Percentiles rank a stretch among this genome's conserved stretches.
Evolutionary conservation across 2,113 vertebrate species (phyloP).

Genomic region (Paraplagusia blochii): DNA sequence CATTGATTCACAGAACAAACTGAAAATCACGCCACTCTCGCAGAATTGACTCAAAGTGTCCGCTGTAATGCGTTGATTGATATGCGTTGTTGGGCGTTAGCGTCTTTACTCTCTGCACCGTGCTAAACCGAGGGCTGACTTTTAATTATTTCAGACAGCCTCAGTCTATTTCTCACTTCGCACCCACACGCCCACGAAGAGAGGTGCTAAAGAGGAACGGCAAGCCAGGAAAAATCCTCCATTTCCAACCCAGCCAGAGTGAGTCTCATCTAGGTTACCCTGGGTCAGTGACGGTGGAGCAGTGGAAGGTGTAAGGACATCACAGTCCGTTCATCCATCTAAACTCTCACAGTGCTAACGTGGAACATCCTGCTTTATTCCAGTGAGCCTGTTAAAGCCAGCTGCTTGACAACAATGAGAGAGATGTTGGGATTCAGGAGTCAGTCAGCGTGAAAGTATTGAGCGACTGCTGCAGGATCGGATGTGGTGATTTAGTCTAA

Average conservation of each 20-base stretch:
- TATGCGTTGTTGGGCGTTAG: background rate
- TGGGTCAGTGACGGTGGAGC: conserved; percentile 31
- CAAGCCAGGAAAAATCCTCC: conserved; percentile 30
- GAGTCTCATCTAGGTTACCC: conserved; percentile 31
- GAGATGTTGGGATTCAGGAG: conserved; percentile 66
- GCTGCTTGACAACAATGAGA: conserved; percentile 67
- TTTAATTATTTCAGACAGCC: conserved; percentile 60
- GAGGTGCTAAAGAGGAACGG: conserved; percentile 58
- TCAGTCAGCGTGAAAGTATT: conserved; percentile 59
- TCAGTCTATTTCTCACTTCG: conserved; percentile 67
- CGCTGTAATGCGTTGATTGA: conserved; percentile 3
- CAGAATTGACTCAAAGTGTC: background rate
- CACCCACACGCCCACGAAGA: conserved; percentile 53
- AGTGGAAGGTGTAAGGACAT: conserved; percentile 20
- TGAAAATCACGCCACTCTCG: background rate
- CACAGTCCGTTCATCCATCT: conserved; percentile 24
- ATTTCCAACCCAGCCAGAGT: conserved; percentile 32
- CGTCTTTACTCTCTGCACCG: conserved; percentile 8
- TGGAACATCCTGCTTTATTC: conserved; percentile 59
- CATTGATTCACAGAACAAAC: background rate
- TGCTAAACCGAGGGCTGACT: conserved; percentile 46
- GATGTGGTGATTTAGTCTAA: conserved; percentile 71
- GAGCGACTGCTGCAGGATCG: conserved; percentile 60
- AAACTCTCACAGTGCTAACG: conserved; percentile 44
- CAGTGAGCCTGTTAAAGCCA: conserved; percentile 59